Conservation (phyloP, 2,797 vertebrate genomes). For the Enteromius radiatus region DNA sequence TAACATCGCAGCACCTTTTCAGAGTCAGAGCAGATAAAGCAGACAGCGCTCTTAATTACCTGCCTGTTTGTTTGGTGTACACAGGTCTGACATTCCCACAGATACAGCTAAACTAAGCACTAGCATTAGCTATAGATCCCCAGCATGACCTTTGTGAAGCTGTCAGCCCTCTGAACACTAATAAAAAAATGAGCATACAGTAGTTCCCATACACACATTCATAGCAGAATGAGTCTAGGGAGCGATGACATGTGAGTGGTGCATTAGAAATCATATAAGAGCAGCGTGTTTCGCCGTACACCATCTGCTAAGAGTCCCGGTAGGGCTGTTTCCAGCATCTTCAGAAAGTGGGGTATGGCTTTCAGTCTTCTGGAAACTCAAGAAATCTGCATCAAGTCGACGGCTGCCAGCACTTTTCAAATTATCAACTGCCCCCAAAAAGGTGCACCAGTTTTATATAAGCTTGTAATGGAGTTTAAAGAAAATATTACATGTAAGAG, state of each 20-base stretch:
- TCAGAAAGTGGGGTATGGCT: conserved; percentile 51
- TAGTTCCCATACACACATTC: conserved; percentile 48
- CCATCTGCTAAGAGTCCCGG: conserved; percentile 62
- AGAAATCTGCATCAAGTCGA: conserved; percentile 44
- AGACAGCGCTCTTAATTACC: conserved; percentile 34
- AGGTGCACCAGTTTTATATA: conserved; percentile 32
- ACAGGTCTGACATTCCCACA: conserved; percentile 30
- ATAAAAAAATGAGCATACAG: conserved; percentile 36
- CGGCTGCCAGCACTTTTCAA: conserved; percentile 31
- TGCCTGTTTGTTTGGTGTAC: conserved; percentile 15
- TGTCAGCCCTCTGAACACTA: conserved; percentile 50
- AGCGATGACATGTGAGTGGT: conserved; percentile 37
- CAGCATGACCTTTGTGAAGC: conserved; percentile 49
- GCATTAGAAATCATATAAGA: conserved; percentile 47
- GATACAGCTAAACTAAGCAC: conserved; percentile 15
- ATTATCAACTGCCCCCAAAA: conserved; percentile 36
- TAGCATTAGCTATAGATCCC: conserved; percentile 24
- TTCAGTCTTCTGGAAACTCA: conserved; percentile 47
- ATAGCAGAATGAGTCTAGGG: conserved; percentile 56
- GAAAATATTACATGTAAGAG: neutral
- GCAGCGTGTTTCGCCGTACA: conserved; percentile 39
- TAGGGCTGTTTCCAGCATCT: conserved; percentile 54
- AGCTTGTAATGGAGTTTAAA: conserved; percentile 31
- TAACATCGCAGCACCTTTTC: neutral
- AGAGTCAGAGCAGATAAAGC: conserved; percentile 11